These are phyloP conservation scores for Standfussiana lucernea DNA, from an alignment of 2,888 invertebrate genomes.

Conservation along the genomic window DNA sequence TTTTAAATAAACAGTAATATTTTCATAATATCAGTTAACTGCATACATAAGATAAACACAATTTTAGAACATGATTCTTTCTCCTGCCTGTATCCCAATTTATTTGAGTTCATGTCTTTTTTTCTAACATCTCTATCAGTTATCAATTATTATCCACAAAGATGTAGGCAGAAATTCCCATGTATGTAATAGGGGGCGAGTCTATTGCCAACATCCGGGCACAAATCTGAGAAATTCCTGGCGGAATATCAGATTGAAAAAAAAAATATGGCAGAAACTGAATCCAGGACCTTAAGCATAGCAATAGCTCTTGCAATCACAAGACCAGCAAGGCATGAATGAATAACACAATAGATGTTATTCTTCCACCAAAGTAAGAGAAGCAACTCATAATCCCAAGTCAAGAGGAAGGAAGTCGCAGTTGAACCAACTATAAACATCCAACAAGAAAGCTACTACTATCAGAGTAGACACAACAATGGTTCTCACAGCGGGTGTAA, in stretches of 20 bases:
- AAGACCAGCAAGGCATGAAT: background rate
- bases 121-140: background rate
- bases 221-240: background rate
- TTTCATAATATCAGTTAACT: background rate
- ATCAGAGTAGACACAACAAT: slow-evolving; percentile 56
- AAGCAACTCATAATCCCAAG: background rate
- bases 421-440: slow-evolving; percentile 27
- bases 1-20: background rate
- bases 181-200: background rate
- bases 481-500: slow-evolving; percentile 50
- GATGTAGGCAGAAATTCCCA: background rate
- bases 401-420: slow-evolving; percentile 43
- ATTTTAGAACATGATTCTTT: background rate
- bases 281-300: background rate
- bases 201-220: background rate
- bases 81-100: background rate
- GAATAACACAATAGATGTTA: background rate
- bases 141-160: background rate
- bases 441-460: slow-evolving; percentile 49
- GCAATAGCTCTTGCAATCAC: background rate
- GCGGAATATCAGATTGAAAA: background rate
- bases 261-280: background rate
- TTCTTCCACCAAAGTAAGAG: background rate
- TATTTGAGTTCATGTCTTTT: background rate
- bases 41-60: background rate